These are phyloP conservation scores for Cairina moschata DNA, from an alignment of 2,113 vertebrate genomes.

Conservation along the genomic window DNA sequence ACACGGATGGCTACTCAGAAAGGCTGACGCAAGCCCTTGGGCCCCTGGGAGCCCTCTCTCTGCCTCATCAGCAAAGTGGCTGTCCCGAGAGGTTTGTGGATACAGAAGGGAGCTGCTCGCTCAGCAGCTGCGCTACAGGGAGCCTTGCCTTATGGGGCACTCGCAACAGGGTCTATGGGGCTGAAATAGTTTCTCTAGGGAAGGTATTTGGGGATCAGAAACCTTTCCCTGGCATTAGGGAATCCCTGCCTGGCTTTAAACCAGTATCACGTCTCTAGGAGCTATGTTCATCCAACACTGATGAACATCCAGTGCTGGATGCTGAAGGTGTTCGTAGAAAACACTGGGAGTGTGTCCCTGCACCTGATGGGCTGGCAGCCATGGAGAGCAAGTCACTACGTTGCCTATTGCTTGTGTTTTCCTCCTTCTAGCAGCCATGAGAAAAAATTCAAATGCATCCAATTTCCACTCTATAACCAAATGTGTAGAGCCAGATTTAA, in stretches of 20 bases:
- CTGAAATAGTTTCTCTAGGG: not conserved
- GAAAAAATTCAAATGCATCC: not conserved
- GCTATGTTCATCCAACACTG: not conserved
- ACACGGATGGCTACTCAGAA: conserved; percentile 47
- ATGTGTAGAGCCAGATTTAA: fast-evolving
- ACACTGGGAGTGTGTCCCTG: not conserved
- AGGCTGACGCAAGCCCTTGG: conserved; percentile 8
- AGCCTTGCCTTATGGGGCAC: not conserved
- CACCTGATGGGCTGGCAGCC: not conserved
- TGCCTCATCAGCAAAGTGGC: conserved; percentile 49
- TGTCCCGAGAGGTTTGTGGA: conserved; percentile 22
- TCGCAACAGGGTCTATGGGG: not conserved
- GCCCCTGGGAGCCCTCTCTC: conserved; percentile 2
- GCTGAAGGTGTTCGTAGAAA: not conserved
- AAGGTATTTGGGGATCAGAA: not conserved
- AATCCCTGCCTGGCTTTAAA: not conserved
- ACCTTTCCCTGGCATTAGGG: not conserved
- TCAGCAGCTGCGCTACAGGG: conserved; percentile 44
- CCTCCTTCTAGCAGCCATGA: not conserved
- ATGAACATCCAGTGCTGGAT: not conserved
- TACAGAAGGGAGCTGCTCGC: conserved; percentile 54
- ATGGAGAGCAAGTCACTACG: not conserved
- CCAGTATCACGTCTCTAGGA: not conserved
- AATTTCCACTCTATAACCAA: not conserved
- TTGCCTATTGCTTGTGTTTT: not conserved